Percentiles rank a stretch among this genome's conserved stretches.
Evolutionary conservation across 1,140 invertebrate genomes (phyloP).

Genomic region (Frieseomelitta varia): DNA sequence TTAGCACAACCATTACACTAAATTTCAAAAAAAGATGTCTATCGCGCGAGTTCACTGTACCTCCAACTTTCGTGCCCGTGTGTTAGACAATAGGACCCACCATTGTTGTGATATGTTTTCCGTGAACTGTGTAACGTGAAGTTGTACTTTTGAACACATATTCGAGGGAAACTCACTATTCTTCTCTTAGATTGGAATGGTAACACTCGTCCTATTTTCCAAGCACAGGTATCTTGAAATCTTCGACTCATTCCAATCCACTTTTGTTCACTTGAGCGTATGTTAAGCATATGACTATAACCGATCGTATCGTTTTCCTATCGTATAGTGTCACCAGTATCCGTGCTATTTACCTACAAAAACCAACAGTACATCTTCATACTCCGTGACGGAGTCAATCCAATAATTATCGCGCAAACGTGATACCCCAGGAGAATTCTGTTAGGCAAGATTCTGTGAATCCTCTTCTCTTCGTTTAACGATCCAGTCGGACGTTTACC

Average conservation of each 20-base stretch:
- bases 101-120: slow-evolving; percentile 42
- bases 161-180: slow-evolving; percentile 59
- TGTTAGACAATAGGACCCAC: slow-evolving; percentile 23
- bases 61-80: neutral
- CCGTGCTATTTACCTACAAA: slow-evolving; percentile 10
- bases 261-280: slow-evolving; percentile 8
- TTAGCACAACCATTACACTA: slow-evolving; percentile 38
- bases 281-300: slow-evolving; percentile 1
- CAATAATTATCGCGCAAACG: neutral
- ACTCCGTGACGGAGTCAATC: neutral
- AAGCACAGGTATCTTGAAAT: slow-evolving; percentile 50
- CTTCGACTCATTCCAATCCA: slow-evolving; percentile 26
- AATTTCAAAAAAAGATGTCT: slow-evolving; percentile 36
- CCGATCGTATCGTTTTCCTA: neutral
- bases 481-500: slow-evolving; percentile 27
- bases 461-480: neutral
- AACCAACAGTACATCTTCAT: slow-evolving; percentile 12
- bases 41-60: slow-evolving; percentile 36
- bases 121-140: slow-evolving; percentile 18
- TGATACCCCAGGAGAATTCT: slow-evolving; percentile 15
- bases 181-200: slow-evolving; percentile 60
- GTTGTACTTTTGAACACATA: slow-evolving; percentile 56
- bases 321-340: slow-evolving; percentile 8
- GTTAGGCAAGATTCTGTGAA: neutral
- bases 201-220: slow-evolving; percentile 61